phyloP scores from a whole-genome alignment of 1,140 invertebrate genomes.

The Microplitis demolitor region DNA sequence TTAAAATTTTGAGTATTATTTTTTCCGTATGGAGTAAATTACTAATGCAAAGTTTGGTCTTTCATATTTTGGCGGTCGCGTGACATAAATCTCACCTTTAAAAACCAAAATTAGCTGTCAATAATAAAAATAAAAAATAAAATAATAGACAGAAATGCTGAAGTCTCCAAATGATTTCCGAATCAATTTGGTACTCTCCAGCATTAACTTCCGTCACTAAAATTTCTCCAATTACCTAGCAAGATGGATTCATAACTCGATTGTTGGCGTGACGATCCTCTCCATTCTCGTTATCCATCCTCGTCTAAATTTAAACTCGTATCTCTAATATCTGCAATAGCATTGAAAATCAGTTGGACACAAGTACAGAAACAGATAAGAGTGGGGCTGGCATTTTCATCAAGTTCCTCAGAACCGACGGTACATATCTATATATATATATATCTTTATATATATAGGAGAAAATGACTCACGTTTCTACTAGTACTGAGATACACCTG shows the following conservation, averaged over 20 bases:
- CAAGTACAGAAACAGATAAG: slow-evolving; percentile 8
- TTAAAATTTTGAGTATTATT: no score
- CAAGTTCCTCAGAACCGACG: slow-evolving; percentile 20
- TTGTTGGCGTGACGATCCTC: slow-evolving; percentile 16
- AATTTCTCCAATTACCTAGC: slow-evolving; percentile 27
- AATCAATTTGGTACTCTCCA: slow-evolving; percentile 20
- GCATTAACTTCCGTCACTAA: slow-evolving; percentile 18
- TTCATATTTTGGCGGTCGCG: no score
- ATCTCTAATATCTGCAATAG: slow-evolving; percentile 13
- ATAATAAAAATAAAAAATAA: background rate
- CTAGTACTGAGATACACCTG: slow-evolving; percentile 37
- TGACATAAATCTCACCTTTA: no score
- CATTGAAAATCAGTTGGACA: slow-evolving; percentile 29
- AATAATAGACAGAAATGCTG: background rate
- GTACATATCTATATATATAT: background rate
- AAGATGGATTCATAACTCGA: slow-evolving; percentile 31
- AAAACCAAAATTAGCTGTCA: background rate
- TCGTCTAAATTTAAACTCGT: background rate
- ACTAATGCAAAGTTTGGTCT: no score
- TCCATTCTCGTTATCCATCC: slow-evolving; percentile 10
- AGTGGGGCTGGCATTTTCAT: slow-evolving; percentile 21
- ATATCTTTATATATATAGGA: no score
- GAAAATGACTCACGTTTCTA: slow-evolving; percentile 9
- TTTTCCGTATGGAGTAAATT: no score
- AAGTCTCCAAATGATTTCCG: slow-evolving; percentile 7